phyloP scores from a whole-genome alignment of 2,797 vertebrate species.

The Catamblyrhynchus diadema region DNA sequence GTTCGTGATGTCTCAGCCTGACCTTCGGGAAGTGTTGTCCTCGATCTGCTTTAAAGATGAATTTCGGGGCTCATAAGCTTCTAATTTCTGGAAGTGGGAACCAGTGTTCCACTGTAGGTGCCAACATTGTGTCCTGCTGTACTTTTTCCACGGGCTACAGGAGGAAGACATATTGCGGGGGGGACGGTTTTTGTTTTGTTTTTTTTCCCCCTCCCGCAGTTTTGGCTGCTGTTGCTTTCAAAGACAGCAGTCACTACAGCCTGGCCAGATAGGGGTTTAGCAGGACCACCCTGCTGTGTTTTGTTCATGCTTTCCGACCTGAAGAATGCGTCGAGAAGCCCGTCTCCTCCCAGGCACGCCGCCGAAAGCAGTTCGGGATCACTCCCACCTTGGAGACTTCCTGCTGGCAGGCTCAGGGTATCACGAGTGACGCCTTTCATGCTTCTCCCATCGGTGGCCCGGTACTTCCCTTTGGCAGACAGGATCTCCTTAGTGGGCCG shows the following conservation, averaged over 20 bases:
- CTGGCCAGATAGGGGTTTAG: background rate
- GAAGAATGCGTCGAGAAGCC: accelerated
- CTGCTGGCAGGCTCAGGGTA: background rate
- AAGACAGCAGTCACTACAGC: background rate
- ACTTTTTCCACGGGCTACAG: accelerated
- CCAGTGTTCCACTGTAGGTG: accelerated
- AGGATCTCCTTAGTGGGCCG: background rate
- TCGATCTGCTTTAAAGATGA: background rate
- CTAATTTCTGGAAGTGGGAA: background rate
- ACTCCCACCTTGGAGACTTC: background rate
- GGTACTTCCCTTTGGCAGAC: background rate
- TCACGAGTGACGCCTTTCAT: background rate
- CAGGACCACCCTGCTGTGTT: accelerated
- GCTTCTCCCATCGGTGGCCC: background rate
- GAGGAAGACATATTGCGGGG: too few species aligned
- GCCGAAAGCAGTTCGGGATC: background rate
- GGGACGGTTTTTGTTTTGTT: accelerated
- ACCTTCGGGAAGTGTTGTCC: background rate
- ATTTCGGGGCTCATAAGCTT: background rate
- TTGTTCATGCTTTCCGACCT: accelerated
- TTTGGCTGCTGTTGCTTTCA: background rate
- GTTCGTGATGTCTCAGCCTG: background rate
- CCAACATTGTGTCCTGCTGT: background rate
- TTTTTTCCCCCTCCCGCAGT: accelerated
- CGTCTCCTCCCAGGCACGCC: background rate